Conservation (phyloP, 2,888 invertebrate genomes). For the Harpagoxenus sublaevis region DNA sequence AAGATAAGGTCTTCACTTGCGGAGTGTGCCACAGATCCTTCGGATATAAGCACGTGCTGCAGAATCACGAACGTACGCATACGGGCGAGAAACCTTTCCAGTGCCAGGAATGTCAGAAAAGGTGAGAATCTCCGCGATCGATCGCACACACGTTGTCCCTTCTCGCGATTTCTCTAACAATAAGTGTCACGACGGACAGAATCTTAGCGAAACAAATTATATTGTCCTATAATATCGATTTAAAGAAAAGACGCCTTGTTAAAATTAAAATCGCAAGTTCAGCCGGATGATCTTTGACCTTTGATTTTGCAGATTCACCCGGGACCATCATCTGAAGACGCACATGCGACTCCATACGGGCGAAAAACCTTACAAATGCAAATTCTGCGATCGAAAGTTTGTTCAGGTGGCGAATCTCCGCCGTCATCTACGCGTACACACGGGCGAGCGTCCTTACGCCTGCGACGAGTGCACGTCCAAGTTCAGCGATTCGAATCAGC, state of each 20-base stretch:
- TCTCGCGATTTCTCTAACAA: background rate
- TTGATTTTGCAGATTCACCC: slow-evolving; percentile 89
- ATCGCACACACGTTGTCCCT: background rate
- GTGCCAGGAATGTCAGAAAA: slow-evolving; percentile 96
- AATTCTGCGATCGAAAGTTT: slow-evolving; percentile 96
- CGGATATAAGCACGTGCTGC: slow-evolving; percentile 97
- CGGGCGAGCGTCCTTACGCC: slow-evolving; percentile 95
- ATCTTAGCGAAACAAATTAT: background rate
- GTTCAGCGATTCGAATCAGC: slow-evolving; percentile 96
- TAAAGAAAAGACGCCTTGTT: background rate
- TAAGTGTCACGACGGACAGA: background rate
- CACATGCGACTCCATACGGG: slow-evolving; percentile 97
- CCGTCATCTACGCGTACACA: slow-evolving; percentile 95
- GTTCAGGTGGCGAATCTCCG: slow-evolving; percentile 97
- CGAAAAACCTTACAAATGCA: slow-evolving; percentile 97
- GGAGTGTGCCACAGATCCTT: slow-evolving; percentile 95
- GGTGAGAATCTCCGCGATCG: slow-evolving; percentile 82
- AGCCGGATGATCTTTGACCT: background rate
- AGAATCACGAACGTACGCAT: slow-evolving; percentile 97
- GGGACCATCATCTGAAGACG: slow-evolving; percentile 97
- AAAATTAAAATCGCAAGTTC: background rate
- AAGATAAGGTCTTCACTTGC: slow-evolving; percentile 93
- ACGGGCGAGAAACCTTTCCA: slow-evolving; percentile 98
- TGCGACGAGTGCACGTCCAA: slow-evolving; percentile 93
- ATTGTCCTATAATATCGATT: background rate